Percentiles rank a stretch among this genome's conserved stretches.
These are phyloP conservation scores for Vireo griseus DNA, from an alignment of 2,797 vertebrate species.

Conservation along the genomic window DNA sequence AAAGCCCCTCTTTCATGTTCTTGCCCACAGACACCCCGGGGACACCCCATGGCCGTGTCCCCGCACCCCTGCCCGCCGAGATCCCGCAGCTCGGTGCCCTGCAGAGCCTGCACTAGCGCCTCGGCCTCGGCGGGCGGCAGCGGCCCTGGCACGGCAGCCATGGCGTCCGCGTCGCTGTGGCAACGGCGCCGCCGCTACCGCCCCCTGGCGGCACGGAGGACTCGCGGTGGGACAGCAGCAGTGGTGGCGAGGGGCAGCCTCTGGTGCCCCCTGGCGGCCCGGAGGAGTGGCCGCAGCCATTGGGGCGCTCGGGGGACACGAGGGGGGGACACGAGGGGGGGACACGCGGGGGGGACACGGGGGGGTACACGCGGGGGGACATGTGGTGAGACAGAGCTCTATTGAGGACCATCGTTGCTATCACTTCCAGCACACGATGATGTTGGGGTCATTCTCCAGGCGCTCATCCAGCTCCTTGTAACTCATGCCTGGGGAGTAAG, in stretches of 20 bases:
- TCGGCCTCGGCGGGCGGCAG: constrained; percentile 79
- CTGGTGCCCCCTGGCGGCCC: neutral
- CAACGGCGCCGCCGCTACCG: neutral
- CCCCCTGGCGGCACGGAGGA: neutral
- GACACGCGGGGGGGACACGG: neutral
- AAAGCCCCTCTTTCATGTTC: neutral
- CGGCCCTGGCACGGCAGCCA: constrained; percentile 29
- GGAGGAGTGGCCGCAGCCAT: neutral
- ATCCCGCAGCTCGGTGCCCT: constrained; percentile 75
- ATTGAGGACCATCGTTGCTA: neutral
- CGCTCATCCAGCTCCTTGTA: constrained; percentile 96
- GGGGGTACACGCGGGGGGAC: neutral
- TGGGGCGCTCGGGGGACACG: fast-evolving
- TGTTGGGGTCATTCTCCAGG: constrained; percentile 95
- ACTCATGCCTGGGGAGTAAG: constrained; percentile 85
- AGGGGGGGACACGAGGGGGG: no score
- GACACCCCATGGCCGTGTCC: neutral
- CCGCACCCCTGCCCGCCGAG: constrained; percentile 16
- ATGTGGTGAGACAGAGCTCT: neutral
- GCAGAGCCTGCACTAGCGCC: constrained; percentile 76
- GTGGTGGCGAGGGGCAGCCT: fast-evolving
- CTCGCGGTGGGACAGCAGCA: fast-evolving
- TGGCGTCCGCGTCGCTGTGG: constrained; percentile 51
- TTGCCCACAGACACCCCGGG: fast-evolving
- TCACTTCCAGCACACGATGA: constrained; percentile 97